Evolutionary conservation across 2,888 invertebrate genomes (phyloP), one percentile per base, ranked within the genome.

Genomic region (Himalopsyche japonica): DNA sequence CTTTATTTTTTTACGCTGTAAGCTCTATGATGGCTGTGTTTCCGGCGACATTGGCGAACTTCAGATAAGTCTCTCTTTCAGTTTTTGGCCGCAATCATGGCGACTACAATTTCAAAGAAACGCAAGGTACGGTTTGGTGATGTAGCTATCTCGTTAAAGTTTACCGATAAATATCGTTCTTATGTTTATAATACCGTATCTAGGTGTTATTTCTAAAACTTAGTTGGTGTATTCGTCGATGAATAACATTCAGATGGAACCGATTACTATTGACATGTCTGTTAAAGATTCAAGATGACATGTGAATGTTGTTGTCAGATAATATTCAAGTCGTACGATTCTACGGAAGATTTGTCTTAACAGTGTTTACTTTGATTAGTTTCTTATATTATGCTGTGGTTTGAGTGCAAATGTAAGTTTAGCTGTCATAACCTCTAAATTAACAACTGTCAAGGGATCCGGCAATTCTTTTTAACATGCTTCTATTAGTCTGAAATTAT

Each of bases 51-150:
- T 5, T 1, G 8, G 18, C n/a, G 32, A 27, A 64, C 79, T 82
- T 43, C 79, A 78, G 24, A 80, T 78, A 77, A 43, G 64, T 77
- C 83, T 82, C 82, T 81, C 85, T 85, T 85, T 85, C 81, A 83
- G 83, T 85, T 83, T 85, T 82, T 82, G 84, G 85, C 82, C 85
- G 85, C 86, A 86, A 86, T 82, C 86, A 87, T 87, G 87, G 86
- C 87, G 86, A 85, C 87, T 76, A 84, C 87, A 15, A 86, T 87
- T 76, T 86, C 86, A 43, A 87, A 87, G 87, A 87, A 87, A 84
- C 87, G 87, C 82, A 87, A 87, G 86, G 87, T 87, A 85, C 82
- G 83, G 43, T 82, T 32, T 37, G 77, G 34, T 34, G 34, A 77
- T 43, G 37, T 43, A 34, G 77, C 43, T 6, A 34, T 77, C 15